A percentile compares a stretch with the other conserved stretches of the same genome.
phyloP scores from a whole-genome alignment of 1,140 invertebrate genomes.

The Brachionus rubens region DNA sequence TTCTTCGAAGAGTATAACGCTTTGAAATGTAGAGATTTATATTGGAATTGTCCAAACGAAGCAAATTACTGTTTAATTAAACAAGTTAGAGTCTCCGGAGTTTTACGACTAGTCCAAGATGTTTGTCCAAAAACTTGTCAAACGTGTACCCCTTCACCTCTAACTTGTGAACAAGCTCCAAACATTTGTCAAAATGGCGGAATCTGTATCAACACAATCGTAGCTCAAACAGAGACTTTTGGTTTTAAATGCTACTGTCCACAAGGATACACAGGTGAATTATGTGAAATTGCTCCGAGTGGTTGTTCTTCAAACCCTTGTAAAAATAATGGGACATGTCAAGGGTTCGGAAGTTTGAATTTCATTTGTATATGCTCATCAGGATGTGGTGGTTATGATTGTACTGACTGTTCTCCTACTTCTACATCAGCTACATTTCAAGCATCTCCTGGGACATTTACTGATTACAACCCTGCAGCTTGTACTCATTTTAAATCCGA shows the following conservation, averaged over 20 bases:
- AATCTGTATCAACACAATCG: slow-evolving; percentile 48
- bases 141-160: neutral
- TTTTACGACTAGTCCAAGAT: neutral
- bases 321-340: slow-evolving; percentile 44
- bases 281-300: slow-evolving; percentile 58
- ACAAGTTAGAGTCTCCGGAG: neutral
- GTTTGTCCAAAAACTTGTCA: neutral
- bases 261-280: slow-evolving; percentile 51
- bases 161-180: slow-evolving; percentile 5
- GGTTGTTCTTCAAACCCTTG: slow-evolving; percentile 38
- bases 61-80: neutral
- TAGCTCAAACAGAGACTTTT: neutral
- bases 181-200: slow-evolving; percentile 52
- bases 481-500: neutral
- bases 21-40: neutral
- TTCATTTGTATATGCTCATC: slow-evolving; percentile 41
- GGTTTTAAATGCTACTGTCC: slow-evolving; percentile 62
- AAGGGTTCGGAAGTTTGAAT: neutral
- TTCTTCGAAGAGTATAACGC: slow-evolving; percentile 37
- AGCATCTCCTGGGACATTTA: neutral
- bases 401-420: neutral
- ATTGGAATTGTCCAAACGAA: slow-evolving; percentile 3
- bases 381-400: slow-evolving; percentile 27
- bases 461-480: neutral
- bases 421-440: neutral